phyloP scores from a whole-genome alignment of 92 coral and sea anemone species.

The Isaurus tuberculatus region DNA sequence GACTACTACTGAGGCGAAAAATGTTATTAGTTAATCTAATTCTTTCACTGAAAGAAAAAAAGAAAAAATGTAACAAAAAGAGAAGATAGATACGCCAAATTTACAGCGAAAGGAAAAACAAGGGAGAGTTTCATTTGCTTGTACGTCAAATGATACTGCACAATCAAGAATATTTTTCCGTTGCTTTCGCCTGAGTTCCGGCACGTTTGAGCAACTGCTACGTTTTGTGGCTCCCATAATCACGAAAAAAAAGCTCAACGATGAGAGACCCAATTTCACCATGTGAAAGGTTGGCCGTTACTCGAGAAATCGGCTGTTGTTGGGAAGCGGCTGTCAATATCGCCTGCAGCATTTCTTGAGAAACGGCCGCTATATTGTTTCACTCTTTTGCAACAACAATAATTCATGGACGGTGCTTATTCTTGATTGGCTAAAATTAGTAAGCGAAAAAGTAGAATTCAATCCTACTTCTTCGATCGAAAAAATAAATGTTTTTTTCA shows the following conservation, averaged over 20 bases:
- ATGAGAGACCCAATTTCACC: too few relatives aligned
- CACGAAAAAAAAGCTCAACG: too few relatives aligned
- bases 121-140: not conserved
- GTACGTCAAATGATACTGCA: not conserved
- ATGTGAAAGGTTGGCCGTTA: too few relatives aligned
- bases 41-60: slow-evolving; percentile 1
- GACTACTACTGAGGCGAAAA: not conserved
- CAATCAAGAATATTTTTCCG: not conserved
- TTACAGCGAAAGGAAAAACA: not conserved
- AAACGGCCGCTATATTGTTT: not conserved
- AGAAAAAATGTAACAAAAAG: slow-evolving; percentile 9
- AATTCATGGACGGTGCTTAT: not conserved
- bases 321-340: not conserved
- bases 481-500: not conserved
- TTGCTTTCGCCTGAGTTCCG: not conserved
- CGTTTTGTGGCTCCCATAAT: too few relatives aligned
- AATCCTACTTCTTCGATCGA: not conserved
- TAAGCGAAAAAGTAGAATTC: not conserved
- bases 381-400: not conserved
- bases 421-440: not conserved
- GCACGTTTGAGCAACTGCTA: not conserved
- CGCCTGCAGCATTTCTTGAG: not conserved
- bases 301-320: not conserved
- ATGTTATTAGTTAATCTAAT: not conserved
- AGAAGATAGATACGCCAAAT: not conserved